A percentile compares a stretch with the other conserved stretches of the same genome.
Conservation (phyloP, 2,797 vertebrate species). For the Schizopygopsis malacanthus region DNA sequence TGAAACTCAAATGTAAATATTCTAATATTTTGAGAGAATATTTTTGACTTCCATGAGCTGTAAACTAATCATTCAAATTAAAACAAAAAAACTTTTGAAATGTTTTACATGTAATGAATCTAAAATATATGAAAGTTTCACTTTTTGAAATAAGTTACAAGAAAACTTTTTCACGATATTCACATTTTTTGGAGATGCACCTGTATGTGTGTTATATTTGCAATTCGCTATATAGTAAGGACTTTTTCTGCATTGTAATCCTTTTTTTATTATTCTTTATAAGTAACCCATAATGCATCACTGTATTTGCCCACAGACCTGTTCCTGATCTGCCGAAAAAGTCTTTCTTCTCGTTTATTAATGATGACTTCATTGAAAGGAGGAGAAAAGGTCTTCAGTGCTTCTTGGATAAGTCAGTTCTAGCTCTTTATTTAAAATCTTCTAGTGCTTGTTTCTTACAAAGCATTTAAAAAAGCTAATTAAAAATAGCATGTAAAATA, state of each 20-base stretch:
- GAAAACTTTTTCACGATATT: too few relatives aligned
- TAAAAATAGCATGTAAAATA: background rate
- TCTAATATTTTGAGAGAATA: too few relatives aligned
- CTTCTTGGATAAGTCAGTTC: constrained; percentile 90
- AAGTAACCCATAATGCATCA: background rate
- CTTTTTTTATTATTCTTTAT: too few relatives aligned
- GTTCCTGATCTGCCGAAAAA: constrained; percentile 94
- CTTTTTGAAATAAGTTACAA: too few relatives aligned
- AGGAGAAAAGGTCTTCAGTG: constrained; percentile 90
- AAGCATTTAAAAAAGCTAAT: background rate
- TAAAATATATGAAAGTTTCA: too few relatives aligned
- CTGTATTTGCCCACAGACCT: constrained; percentile 74
- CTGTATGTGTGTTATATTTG: too few relatives aligned
- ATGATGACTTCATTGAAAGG: constrained; percentile 92
- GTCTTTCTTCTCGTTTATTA: constrained; percentile 85
- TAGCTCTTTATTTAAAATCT: background rate
- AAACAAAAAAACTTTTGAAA: too few relatives aligned
- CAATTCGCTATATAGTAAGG: background rate
- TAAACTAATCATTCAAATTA: too few relatives aligned
- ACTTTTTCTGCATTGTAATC: background rate
- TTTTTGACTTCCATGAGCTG: too few relatives aligned
- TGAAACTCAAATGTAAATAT: too few relatives aligned
- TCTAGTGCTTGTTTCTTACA: background rate
- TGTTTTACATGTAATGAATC: too few relatives aligned
- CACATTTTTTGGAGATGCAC: too few relatives aligned